A percentile compares a stretch with the other conserved stretches of the same genome.
phyloP scores from a whole-genome alignment of 2,113 vertebrate species.

The Scytalopus superciliaris region DNA sequence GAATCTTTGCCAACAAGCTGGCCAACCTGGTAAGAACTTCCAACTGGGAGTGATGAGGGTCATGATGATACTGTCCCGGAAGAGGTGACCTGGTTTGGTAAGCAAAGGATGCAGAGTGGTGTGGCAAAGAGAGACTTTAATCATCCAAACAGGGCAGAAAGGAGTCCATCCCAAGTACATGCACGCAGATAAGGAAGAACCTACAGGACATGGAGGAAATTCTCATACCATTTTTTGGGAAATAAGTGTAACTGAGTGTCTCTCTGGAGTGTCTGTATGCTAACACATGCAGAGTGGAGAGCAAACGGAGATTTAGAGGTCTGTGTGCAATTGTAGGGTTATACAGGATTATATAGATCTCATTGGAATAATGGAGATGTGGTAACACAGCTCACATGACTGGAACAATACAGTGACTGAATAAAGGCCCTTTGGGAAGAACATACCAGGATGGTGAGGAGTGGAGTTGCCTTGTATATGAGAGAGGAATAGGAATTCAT shows the following conservation, averaged over 20 bases:
- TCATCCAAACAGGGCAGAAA: background rate
- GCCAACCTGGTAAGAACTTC: background rate
- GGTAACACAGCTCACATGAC: background rate
- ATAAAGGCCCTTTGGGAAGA: background rate
- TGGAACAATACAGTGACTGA: background rate
- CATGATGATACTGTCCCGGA: background rate
- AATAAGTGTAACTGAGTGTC: background rate
- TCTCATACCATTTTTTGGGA: background rate
- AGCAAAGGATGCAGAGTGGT: background rate
- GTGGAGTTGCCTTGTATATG: background rate
- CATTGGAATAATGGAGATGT: background rate
- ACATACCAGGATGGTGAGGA: background rate
- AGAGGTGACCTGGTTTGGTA: background rate
- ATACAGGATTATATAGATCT: background rate
- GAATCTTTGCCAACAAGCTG: background rate
- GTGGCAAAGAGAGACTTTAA: background rate
- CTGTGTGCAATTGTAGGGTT: background rate
- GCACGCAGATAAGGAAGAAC: background rate
- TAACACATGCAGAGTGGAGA: background rate
- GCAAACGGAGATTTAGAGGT: background rate
- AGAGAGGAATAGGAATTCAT: background rate
- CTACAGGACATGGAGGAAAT: background rate
- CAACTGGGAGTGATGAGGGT: background rate
- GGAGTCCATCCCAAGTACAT: fast-evolving
- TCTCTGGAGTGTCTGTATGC: background rate